phyloP scores from a whole-genome alignment of 2,113 vertebrate genomes.

The Paralichthys olivaceus region DNA sequence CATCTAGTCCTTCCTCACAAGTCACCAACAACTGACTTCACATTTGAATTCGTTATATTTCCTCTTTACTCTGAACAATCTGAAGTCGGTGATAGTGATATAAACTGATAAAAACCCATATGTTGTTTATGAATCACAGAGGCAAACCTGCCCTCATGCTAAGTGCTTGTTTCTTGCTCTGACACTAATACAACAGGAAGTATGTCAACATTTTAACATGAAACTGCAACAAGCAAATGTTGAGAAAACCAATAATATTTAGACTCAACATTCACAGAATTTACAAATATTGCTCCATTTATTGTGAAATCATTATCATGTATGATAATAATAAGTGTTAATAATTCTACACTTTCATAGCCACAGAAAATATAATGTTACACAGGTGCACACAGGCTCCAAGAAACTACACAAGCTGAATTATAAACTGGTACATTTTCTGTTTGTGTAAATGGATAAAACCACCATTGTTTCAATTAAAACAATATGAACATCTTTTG shows the following conservation, averaged over 20 bases:
- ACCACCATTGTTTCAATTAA: background rate
- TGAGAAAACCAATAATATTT: constrained; percentile 2
- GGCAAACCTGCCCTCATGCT: too few species aligned
- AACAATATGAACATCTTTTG: background rate
- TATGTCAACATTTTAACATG: background rate
- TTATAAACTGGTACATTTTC: background rate
- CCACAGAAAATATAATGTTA: background rate
- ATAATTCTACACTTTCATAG: background rate
- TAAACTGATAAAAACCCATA: too few species aligned
- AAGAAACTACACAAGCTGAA: background rate
- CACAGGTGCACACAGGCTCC: too few species aligned
- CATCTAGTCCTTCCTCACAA: background rate
- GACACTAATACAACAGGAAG: background rate
- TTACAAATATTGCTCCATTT: background rate
- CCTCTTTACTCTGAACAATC: background rate
- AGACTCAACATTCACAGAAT: background rate
- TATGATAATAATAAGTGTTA: background rate
- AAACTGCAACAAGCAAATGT: background rate
- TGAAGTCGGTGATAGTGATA: too few species aligned
- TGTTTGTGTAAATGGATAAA: too few species aligned
- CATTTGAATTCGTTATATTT: background rate
- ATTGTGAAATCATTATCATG: background rate
- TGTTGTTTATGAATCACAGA: too few species aligned
- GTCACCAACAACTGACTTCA: background rate
- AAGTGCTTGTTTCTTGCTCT: background rate